phyloP scores from a whole-genome alignment of 1,140 invertebrate species.

The Drosophila kohkoa region DNA sequence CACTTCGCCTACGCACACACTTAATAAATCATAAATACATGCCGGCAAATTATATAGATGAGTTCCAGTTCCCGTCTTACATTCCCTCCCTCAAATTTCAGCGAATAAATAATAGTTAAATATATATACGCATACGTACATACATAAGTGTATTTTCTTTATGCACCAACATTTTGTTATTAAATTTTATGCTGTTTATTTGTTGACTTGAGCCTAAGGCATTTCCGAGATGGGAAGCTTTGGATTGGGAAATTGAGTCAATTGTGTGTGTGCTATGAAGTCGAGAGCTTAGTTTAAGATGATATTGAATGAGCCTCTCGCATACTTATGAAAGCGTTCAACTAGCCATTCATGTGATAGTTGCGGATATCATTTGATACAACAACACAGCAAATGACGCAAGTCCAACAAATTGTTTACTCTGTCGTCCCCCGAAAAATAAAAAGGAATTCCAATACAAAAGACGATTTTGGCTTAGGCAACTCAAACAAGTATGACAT shows the following conservation, averaged over 20 bases:
- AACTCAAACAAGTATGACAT: background rate
- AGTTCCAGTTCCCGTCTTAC: conserved; percentile 35
- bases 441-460: background rate
- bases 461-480: conserved; percentile 13
- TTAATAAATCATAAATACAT: conserved; percentile 81
- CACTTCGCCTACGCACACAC: conserved; percentile 49
- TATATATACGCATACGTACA: conserved; percentile 22
- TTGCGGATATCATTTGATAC: conserved; percentile 25
- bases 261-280: conserved; percentile 51
- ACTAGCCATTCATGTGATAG: conserved; percentile 32
- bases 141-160: conserved; percentile 28
- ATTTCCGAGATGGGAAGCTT: conserved; percentile 8
- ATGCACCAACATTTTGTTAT: conserved; percentile 68
- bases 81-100: conserved; percentile 33
- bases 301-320: conserved; percentile 19
- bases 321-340: conserved; percentile 36
- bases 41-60: conserved; percentile 77
- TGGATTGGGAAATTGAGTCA: conserved; percentile 51
- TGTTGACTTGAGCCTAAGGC: conserved; percentile 39
- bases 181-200: conserved; percentile 77
- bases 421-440: background rate
- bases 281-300: conserved; percentile 51
- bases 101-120: conserved; percentile 80
- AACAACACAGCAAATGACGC: conserved; percentile 26
- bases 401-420: conserved; percentile 34